These are phyloP conservation scores for Apis florea DNA, from an alignment of 1,140 invertebrate species.

Conservation along the genomic window DNA sequence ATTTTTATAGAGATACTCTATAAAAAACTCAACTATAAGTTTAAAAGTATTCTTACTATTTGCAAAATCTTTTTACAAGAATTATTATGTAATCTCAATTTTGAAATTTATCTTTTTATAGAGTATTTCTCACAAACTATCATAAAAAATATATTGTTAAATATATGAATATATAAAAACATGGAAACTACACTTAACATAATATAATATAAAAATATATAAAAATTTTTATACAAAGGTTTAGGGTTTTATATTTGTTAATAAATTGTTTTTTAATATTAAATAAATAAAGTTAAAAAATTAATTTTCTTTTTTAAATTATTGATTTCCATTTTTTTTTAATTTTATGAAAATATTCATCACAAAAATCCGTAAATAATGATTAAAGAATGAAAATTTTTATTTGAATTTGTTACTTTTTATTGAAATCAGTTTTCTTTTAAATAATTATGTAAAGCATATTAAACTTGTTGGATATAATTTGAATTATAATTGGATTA, in stretches of 20 bases:
- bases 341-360: neutral
- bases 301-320: neutral
- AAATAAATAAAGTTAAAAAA: constrained; percentile 15
- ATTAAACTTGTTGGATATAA: no score
- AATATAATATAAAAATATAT: constrained; percentile 1
- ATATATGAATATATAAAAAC: neutral
- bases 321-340: neutral
- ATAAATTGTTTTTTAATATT: neutral
- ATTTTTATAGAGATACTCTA: neutral
- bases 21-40: neutral
- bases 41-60: neutral
- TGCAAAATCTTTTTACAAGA: neutral
- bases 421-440: no score
- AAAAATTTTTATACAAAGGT: constrained; percentile 18
- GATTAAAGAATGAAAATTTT: neutral
- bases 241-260: constrained; percentile 11
- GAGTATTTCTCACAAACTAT: neutral
- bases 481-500: neutral
- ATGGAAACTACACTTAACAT: neutral
- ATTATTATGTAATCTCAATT: no score
- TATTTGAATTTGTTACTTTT: no score
- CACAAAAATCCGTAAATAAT: no score
- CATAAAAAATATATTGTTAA: neutral
- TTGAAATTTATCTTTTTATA: neutral
- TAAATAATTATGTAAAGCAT: no score